These are phyloP conservation scores for Psittacus erithacus DNA, from an alignment of 2,113 vertebrate species.

Conservation along the genomic window DNA sequence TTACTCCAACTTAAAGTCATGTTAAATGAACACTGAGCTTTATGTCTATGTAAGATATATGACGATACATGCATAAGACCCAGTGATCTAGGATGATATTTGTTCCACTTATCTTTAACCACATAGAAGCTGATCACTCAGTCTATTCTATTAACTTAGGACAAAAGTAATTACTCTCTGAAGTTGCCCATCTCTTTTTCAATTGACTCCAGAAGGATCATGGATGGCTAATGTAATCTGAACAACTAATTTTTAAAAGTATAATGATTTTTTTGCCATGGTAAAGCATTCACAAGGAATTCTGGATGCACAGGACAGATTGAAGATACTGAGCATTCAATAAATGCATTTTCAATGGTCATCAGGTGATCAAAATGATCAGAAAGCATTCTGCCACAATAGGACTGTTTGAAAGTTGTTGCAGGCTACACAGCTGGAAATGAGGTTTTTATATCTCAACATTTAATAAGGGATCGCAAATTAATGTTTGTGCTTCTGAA, in stretches of 20 bases:
- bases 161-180: background rate
- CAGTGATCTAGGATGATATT: background rate
- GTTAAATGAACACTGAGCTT: background rate
- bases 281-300: background rate
- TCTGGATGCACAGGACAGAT: background rate
- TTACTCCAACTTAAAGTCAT: background rate
- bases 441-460: background rate
- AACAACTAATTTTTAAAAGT: background rate
- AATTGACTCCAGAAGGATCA: rapidly evolving
- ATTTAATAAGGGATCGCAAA: background rate
- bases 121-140: background rate
- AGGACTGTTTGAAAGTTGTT: background rate
- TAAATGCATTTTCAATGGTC: background rate
- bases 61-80: background rate
- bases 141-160: background rate
- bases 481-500: background rate
- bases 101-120: background rate
- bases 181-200: background rate
- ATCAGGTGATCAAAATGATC: background rate
- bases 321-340: background rate
- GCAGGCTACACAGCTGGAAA: background rate
- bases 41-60: background rate
- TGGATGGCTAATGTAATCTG: background rate
- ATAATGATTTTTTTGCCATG: background rate
- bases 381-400: background rate